Evolutionary conservation across 2,888 invertebrate genomes (phyloP).

Genomic region (Lithophane leautieri): DNA sequence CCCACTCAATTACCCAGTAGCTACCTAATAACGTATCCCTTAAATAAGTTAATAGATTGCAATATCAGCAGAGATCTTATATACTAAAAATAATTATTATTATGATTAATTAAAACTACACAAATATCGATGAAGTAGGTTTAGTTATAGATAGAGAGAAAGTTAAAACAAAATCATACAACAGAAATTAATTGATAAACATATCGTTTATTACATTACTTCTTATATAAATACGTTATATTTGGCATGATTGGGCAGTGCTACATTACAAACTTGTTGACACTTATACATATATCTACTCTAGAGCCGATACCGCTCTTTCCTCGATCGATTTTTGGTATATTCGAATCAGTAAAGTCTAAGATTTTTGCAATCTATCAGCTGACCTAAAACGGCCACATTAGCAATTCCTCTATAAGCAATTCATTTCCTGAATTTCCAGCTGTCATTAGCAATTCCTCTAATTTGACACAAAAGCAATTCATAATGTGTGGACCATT

Average conservation of each 20-base stretch:
- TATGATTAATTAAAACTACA: constrained; percentile 28
- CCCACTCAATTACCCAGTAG: background rate
- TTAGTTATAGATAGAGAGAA: constrained; percentile 6
- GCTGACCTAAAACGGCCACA: no score
- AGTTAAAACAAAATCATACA: constrained; percentile 56
- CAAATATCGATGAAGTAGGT: constrained; percentile 19
- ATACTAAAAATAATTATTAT: constrained; percentile 7
- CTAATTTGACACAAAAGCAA: no score
- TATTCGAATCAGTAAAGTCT: background rate
- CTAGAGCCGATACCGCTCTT: constrained; percentile 23
- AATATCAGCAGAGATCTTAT: background rate
- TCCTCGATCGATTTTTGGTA: background rate
- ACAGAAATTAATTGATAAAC: constrained; percentile 68
- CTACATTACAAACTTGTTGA: constrained; percentile 52
- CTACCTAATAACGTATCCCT: background rate
- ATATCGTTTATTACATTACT: constrained; percentile 74
- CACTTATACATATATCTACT: background rate
- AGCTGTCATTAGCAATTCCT: no score
- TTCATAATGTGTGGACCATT: no score
- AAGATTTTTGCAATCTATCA: background rate
- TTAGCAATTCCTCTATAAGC: no score
- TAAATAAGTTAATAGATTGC: background rate
- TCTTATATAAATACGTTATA: constrained; percentile 68
- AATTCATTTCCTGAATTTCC: no score
- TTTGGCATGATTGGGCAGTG: constrained; percentile 61